Base-by-base conservation (phyloP, 2,113 vertebrate species). In the Parus major region DNA sequence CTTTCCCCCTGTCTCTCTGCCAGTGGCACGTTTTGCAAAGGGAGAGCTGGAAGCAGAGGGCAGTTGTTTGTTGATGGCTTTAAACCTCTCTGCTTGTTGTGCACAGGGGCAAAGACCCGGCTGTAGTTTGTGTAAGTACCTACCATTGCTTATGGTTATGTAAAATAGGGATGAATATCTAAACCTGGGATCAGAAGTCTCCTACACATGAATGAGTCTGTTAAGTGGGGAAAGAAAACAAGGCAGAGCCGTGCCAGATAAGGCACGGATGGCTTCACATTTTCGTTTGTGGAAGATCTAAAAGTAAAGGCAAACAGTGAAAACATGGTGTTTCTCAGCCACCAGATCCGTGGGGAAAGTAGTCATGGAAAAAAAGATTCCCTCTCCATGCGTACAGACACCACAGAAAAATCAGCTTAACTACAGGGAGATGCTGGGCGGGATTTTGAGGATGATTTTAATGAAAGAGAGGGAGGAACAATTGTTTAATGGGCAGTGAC, bases 181-280 rank as follows among this genome's bases (percentile, higher is more conserved):
- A 95, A 97, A 95, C 68, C 95, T 17, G 2, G 78, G 95, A 98
- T 98, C 97, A 97, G 98, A 97, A 97, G 96, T 95, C 91, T 97
- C 88, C 96, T 96, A 93, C 95, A 95, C 97, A 96, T 97, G 96
- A 97, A 97, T 98, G 94, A 95, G 69, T 65, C 92, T 2, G 6
- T 96, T 97, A 86, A 95, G 69, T 90, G 82, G 53, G 44, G 87
- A 90, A 86, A 82, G 35, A 91, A 95, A 93, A 95, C 92, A 93
- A 78, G 77, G 81, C 70, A 80, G 70, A 92, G 82, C 70, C 0
- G 57, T 97, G 90, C 82, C 97, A 96, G 68, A 90, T 90, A 95
- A 87, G 93, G 96, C 96, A 98, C 0, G 92, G 95, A 86, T 97
- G 89, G 59, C 70, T 98, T 97, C 97, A 97, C 96, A 96, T 96